A percentile compares a stretch with the other conserved stretches of the same genome.
phyloP scores from a whole-genome alignment of 1,140 invertebrate genomes.

The Pseudomyrmex cubaensis region DNA sequence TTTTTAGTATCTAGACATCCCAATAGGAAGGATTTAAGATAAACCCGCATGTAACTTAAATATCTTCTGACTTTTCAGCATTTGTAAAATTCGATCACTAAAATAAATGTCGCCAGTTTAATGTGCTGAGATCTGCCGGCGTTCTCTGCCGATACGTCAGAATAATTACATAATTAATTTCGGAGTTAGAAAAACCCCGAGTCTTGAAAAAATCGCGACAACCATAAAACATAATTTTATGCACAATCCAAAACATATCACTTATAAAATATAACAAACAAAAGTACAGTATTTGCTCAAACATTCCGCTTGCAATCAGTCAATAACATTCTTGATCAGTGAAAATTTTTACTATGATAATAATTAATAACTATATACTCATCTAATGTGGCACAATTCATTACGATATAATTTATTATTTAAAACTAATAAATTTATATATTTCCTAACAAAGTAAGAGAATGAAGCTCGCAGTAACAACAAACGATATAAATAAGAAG shows the following conservation, averaged over 20 bases:
- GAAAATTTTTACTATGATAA: neutral
- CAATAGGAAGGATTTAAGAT: slow-evolving; percentile 61
- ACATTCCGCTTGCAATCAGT: neutral
- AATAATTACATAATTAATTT: slow-evolving; percentile 64
- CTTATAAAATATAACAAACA: slow-evolving; percentile 4
- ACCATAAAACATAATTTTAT: neutral
- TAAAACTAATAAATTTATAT: too few relatives aligned
- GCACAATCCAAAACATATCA: slow-evolving; percentile 5
- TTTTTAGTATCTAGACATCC: neutral
- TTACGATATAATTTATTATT: too few relatives aligned
- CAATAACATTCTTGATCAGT: neutral
- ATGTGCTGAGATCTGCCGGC: slow-evolving; percentile 37
- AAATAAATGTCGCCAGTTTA: slow-evolving; percentile 44
- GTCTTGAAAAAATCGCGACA: slow-evolving; percentile 43
- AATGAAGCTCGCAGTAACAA: too few relatives aligned
- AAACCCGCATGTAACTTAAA: slow-evolving; percentile 33
- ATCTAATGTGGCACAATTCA: neutral
- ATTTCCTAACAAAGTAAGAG: too few relatives aligned
- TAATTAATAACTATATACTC: slow-evolving; percentile 11
- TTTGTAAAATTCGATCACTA: slow-evolving; percentile 46
- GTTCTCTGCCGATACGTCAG: too few relatives aligned
- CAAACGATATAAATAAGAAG: too few relatives aligned
- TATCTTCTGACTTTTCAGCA: slow-evolving; percentile 32
- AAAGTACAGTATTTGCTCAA: slow-evolving; percentile 3
- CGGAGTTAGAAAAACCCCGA: neutral